These are phyloP conservation scores for Actinia equina DNA, from an alignment of 64 coral and sea anemone species.

Conservation along the genomic window DNA sequence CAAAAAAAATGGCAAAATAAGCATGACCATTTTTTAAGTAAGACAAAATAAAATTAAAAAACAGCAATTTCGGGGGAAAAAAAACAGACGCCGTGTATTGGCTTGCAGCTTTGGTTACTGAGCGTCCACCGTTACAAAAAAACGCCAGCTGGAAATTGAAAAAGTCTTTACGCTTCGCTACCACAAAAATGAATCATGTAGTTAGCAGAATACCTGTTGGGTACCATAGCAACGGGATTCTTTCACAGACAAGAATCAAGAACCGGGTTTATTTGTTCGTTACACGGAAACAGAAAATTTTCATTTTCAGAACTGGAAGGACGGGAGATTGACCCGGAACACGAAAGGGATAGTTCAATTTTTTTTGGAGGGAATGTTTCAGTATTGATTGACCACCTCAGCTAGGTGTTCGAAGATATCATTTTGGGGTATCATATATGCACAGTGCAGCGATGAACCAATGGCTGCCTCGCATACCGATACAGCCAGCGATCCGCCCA, in stretches of 20 bases:
- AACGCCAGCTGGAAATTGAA: slow-evolving; percentile 18
- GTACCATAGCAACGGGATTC: neutral
- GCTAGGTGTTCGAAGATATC: neutral
- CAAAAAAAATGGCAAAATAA: no score
- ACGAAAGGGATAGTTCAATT: neutral
- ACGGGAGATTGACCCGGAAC: neutral
- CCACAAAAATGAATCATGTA: neutral
- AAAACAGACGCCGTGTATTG: neutral
- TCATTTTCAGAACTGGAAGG: slow-evolving; percentile 6
- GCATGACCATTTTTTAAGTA: neutral
- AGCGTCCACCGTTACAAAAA: neutral
- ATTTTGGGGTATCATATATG: slow-evolving; percentile 1
- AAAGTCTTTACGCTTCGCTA: slow-evolving; percentile 19
- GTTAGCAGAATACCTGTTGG: neutral
- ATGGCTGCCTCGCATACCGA: slow-evolving; percentile 65
- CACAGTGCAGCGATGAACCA: slow-evolving; percentile 36
- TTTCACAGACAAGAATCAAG: neutral
- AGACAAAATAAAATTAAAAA: neutral
- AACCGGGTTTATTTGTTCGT: neutral
- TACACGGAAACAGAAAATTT: slow-evolving; percentile 12
- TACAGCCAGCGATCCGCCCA: slow-evolving; percentile 43
- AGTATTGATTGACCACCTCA: neutral
- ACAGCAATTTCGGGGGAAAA: neutral
- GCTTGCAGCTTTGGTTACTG: neutral
- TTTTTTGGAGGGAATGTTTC: neutral